Conservation (phyloP, 2,113 vertebrate species). For the Micronycteris hirsuta region DNA sequence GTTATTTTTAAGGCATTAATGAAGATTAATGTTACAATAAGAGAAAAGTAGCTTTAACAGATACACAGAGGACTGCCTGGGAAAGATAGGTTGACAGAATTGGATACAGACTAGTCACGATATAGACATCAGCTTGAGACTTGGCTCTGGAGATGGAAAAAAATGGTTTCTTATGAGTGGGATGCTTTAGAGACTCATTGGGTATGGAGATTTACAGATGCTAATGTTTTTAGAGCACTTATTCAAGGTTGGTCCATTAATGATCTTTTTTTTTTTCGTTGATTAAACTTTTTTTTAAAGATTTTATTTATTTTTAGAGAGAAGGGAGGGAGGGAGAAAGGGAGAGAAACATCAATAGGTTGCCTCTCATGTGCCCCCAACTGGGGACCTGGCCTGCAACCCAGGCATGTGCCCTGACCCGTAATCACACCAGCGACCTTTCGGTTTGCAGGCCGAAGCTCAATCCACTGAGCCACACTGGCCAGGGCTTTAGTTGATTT, state of each 20-base stretch:
- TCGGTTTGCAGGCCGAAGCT: no score
- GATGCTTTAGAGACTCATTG: conserved; percentile 24
- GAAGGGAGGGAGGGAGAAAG: no score
- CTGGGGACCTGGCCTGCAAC: no score
- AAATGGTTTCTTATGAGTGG: neutral
- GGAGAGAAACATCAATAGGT: no score
- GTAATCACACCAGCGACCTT: no score
- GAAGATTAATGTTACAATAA: neutral
- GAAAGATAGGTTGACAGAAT: neutral
- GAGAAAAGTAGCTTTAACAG: neutral
- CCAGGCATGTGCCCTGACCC: no score
- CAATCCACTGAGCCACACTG: no score
- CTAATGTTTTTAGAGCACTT: conserved; percentile 36
- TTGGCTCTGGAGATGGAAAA: neutral
- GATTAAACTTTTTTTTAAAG: neutral
- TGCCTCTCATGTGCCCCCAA: no score
- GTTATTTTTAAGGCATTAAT: neutral
- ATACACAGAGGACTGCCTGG: neutral
- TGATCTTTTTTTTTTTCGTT: neutral
- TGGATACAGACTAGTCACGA: neutral
- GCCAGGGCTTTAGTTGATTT: neutral
- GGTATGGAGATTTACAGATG: conserved; percentile 12
- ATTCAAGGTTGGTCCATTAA: conserved; percentile 22
- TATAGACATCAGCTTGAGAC: neutral
- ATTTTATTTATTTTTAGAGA: no score